Base-by-base conservation (phyloP, 2,113 vertebrate species). In the Cebus imitator region DNA sequence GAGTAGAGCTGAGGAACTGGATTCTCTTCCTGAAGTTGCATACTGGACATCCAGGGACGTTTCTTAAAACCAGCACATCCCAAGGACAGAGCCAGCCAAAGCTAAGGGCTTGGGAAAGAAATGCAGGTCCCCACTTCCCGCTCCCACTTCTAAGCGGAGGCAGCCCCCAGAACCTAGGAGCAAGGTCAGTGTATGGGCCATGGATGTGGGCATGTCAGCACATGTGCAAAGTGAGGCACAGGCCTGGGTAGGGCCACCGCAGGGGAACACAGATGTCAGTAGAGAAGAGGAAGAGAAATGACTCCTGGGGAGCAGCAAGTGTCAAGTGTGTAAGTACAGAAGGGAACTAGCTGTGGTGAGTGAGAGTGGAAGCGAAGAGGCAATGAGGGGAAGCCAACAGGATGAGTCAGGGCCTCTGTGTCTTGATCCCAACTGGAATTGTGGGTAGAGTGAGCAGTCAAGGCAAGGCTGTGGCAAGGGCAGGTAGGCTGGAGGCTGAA, bases 11-110 rank as follows among this genome's bases (percentile, higher is more conserved):
- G 12, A 83, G 40, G 70, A 91, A 78, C 72, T 57, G 90, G 21
- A 45, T 48, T 48, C 37, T 32, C 55, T 90, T 87, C 23, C 40
- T 61, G 66, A 32, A 8, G 1, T 48, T 84, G 45, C 48, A 9
- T 61, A 45, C 50, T 57, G 57, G 3, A 30, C 79, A 30, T 50
- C 80, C 83, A 43, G 43, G 55, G 55, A 32, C 35, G 18, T 76
- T 95, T n/a, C 87, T 95, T 43, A 90, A 94, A 61, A 87, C 58
- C 48, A 58, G 78, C 76, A 85, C 16, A 70, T 95, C 68, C 30
- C 20, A 72, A 66, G 66, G 58, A 37, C 50, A 11, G 18, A 81
- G 58, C n/a, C 66, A 61, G 43, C 50, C 70, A 8, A 85, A 91
- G 30, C 45, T n/a, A 27, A 70, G 30, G 61, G 61, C 45, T 81